Base-by-base conservation (phyloP, 1,140 invertebrate genomes). In the Metopolophium dirhodum region DNA sequence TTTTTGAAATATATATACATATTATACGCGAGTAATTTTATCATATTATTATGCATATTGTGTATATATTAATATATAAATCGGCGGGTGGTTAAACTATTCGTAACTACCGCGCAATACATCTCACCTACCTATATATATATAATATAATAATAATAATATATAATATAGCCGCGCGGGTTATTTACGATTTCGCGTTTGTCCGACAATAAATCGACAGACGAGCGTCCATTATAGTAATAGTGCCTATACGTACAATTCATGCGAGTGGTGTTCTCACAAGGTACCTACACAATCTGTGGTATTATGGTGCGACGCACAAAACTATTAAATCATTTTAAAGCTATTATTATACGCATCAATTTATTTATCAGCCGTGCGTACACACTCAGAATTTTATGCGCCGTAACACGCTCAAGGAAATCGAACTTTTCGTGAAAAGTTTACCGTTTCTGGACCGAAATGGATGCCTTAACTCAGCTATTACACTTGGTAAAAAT, bases 161-260 rank as follows among this genome's bases (percentile, higher is more conserved):
- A 45, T 51, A 1, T 51, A 18, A 49, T 49, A 22, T 88, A 23
- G 47, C 6, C 26, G 45, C 23, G 11, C 11, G 7, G 7, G 82
- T 92, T 92, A 51, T 93, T 86, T 93, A 93, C 91, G 91, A 51
- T 93, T 93, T 93, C 77, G 91, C 91, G 77, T 51, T 47, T 49
- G 49, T 45, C 20, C 30, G 41, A 49, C 47, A 77, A 91, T 91
- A 91, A 91, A 77, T 61, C 90, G 90, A 68, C 90, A 26, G 37
- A 41, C 61, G 7, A 1, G 30, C 86, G 30, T 20, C 45, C 20
- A 87, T 22, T 77, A 90, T 83, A 23, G 37, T 83, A 83, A 83
- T 22, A 83, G 35, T 8, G 35, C 7, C 77, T 8, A 82, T 41
- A 41, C 14, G 1, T 77, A 77, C 61, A n/a, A 77, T n/a, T 77